These are phyloP conservation scores for Drosophila mojavensis DNA, from an alignment of 1,140 invertebrate species.

Conservation along the genomic window DNA sequence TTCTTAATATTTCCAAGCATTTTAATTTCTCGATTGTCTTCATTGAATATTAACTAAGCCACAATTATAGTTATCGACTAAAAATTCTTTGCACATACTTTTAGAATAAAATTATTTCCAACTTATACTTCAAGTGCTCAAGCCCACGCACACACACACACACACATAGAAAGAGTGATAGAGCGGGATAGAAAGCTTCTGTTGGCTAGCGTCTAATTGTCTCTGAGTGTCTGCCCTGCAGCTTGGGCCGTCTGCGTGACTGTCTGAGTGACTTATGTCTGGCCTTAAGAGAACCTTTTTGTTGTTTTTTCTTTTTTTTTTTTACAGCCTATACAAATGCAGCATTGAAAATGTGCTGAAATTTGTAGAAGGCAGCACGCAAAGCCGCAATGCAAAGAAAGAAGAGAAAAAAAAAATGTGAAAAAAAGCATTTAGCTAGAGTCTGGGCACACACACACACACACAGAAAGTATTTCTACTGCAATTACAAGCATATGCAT, in stretches of 20 bases:
- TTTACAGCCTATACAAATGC: conserved; percentile 70
- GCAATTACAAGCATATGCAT: conserved; percentile 76
- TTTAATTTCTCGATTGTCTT: too few species aligned
- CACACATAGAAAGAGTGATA: conserved; percentile 6
- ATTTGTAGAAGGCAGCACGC: conserved; percentile 55
- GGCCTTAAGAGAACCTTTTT: conserved; percentile 67
- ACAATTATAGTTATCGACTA: not conserved
- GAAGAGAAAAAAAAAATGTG: conserved; percentile 6
- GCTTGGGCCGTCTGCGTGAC: conserved; percentile 46
- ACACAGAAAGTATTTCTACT: conserved; percentile 14
- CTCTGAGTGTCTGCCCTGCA: conserved; percentile 65
- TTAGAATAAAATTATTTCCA: not conserved
- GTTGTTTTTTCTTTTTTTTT: conserved; percentile 2
- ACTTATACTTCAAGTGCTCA: not conserved
- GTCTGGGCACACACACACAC: conserved; percentile 43
- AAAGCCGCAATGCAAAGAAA: conserved; percentile 45
- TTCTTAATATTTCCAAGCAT: too few species aligned
- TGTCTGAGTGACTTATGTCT: conserved; percentile 83
- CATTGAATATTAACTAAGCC: not conserved
- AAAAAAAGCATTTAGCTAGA: conserved; percentile 43
- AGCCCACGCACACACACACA: conserved; percentile 1
- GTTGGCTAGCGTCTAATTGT: conserved; percentile 64
- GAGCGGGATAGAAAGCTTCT: conserved; percentile 15
- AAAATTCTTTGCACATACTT: not conserved
- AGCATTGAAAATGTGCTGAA: conserved; percentile 71